Evolutionary conservation across 2,888 invertebrate genomes (phyloP).

Genomic region (Drosophila lutescens): DNA sequence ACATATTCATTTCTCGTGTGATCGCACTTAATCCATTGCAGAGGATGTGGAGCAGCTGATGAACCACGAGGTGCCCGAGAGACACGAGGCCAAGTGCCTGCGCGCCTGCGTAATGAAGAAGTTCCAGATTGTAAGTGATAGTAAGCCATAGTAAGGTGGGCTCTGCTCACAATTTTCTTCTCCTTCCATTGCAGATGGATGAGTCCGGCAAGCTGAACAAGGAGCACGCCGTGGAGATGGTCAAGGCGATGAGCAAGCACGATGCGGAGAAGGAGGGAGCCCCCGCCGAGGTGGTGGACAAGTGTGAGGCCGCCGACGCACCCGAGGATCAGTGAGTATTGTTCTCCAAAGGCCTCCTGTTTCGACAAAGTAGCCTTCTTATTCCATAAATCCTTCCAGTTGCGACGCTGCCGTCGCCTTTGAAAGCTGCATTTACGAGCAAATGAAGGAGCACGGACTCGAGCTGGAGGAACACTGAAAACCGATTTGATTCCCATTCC

Average conservation of each 20-base stretch:
- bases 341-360: too few relatives aligned
- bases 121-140: constrained; percentile 79
- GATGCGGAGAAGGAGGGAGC: constrained; percentile 67
- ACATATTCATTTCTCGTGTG: not conserved
- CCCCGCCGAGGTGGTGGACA: constrained; percentile 57
- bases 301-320: constrained; percentile 69
- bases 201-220: constrained; percentile 77
- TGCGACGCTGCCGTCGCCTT: constrained; percentile 81
- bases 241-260: constrained; percentile 60
- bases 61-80: constrained; percentile 64
- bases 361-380: not conserved
- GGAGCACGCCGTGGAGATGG: constrained; percentile 65
- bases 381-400: constrained; percentile 37
- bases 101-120: constrained; percentile 82
- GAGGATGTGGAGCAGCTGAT: constrained; percentile 78
- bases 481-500: not conserved
- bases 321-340: constrained; percentile 80
- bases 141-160: too few relatives aligned
- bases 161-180: not conserved
- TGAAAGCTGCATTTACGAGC: constrained; percentile 64
- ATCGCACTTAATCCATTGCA: not conserved
- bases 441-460: constrained; percentile 72
- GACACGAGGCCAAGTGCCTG: constrained; percentile 81
- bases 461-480: constrained; percentile 35
- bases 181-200: constrained; percentile 64